Evolutionary conservation across 2,113 vertebrate genomes (phyloP).

Genomic region (Anas platyrhynchos): DNA sequence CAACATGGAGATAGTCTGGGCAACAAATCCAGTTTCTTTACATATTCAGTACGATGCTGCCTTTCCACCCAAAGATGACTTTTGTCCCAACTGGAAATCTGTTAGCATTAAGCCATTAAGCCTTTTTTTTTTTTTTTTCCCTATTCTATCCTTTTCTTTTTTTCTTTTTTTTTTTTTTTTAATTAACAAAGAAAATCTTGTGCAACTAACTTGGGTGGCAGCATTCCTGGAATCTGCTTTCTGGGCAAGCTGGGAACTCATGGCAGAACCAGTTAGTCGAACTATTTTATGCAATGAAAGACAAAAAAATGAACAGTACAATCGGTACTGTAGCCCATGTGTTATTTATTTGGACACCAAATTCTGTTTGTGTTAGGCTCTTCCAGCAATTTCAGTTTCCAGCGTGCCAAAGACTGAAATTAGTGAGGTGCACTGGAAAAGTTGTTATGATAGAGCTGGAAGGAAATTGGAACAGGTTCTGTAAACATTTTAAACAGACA

Average conservation of each 20-base stretch:
- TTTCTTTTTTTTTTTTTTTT: constrained; percentile 4
- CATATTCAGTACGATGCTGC: neutral
- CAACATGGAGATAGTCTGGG: neutral
- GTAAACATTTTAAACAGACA: neutral
- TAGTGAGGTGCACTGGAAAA: constrained; percentile 24
- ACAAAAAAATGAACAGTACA: constrained; percentile 7
- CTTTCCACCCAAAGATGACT: neutral
- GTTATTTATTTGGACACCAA: constrained; percentile 54
- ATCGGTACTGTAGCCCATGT: neutral
- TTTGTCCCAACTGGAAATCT: neutral
- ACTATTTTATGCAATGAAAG: constrained; percentile 4
- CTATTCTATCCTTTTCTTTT: neutral
- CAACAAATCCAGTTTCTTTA: neutral
- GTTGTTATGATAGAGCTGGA: neutral
- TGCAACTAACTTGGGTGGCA: constrained; percentile 53
- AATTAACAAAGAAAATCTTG: constrained; percentile 56
- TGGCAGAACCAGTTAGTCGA: constrained; percentile 8
- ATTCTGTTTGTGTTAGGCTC: neutral
- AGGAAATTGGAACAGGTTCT: neutral
- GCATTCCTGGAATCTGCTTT: constrained; percentile 39
- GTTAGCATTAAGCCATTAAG: neutral
- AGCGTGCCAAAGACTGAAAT: constrained; percentile 18
- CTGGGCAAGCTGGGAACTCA: neutral
- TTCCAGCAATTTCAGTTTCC: constrained; percentile 14
- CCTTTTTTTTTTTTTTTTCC: neutral